Base-by-base conservation (phyloP, 2,888 invertebrate genomes). In the Herminia tarsipennalis region DNA sequence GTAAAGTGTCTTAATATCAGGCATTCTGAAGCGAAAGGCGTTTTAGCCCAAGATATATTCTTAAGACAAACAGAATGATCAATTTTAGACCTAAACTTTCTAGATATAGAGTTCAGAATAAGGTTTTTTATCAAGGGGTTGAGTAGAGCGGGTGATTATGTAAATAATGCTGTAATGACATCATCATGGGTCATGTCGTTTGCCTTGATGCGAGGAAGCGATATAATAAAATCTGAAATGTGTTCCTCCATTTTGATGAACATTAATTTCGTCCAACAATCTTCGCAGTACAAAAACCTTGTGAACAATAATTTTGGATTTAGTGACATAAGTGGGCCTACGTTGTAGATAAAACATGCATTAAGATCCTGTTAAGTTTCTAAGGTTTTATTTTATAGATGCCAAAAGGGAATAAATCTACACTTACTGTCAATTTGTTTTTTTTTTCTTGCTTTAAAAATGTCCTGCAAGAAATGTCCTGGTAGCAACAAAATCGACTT, bases 111-210 rank as follows among this genome's bases (percentile, higher is more conserved):
- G 56, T 56, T 55, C 60, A 63, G 55, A 62, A 66, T 70, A 17
- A 47, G 18, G 28, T 49, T 57, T 41, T 35, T 24, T 45, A 39
- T 52, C 30, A 50, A 54, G 37, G 56, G 60, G 58, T 66, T 57
- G 62, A 62, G 62, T 43, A 61, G 59, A 66, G 14, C 61, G 58
- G 66, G 75, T 77, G 81, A 84, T 85, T 85, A 85, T 83, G 84
- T 81, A 83, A 85, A 85, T 83, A 79, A 73, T 75, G 72, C 71
- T 69, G 70, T 83, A 83, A 85, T 81, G 82, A 78, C 76, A 76
- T 79, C 83, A 83, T 83, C 77, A 78, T 56, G 72, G 78, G 81
- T 77, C 76, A 76, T 76, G 76, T 78, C 78, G 75, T 79, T 80
- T 73, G 56, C 67, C 69, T 73, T 76, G 81, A 80, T 77, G 78